Evolutionary conservation across 2,113 vertebrate species (phyloP), one percentile per base, ranked within the genome.

Genomic region (Ascaphus truei): DNA sequence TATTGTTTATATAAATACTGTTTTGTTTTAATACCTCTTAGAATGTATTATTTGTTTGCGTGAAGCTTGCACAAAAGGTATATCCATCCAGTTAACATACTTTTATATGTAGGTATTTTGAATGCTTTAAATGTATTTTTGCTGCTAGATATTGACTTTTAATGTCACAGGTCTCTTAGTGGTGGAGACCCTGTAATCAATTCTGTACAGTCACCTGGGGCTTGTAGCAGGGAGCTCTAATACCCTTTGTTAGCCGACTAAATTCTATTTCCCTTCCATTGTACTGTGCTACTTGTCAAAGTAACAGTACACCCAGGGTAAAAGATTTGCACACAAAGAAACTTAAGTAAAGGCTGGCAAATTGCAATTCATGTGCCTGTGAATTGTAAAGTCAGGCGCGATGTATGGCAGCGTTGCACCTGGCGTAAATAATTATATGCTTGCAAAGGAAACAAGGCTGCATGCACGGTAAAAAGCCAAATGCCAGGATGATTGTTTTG

Each of bases 181-280:
- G 11, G 1, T 45, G 11, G 15, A 31, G 58, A 68, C 51, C 76
- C 77, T 4, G 25, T 60, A 2, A 68, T n/a, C 43, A 20, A 61
- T 76, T 58, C 76, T 57, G 25, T 64, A 13, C 53, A 5, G 68
- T 73, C 67, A 57, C 72, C 77, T 51, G 64, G 48, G 73, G 27
- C 61, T 68, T 41, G 31, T 64, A 66, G 81, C 76, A 50, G 69
- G 71, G 56, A 77, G 64, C 69, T 0, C 37, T 71, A 47, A 63
- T 41, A 23, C 65, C 71, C 59, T 84, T 84, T 89, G 78, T 85
- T 80, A 41, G 12, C 45, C 0, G 7, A 39, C 51, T 50, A 67
- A 86, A 85, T 84, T 82, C 78, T 72, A 79, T 85, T 84, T 89
- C 81, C 84, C 79, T 85, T 47, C 67, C 72, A 77, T 77, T 83